These are phyloP conservation scores for Lumbricus terrestris DNA, from an alignment of 2,888 invertebrate genomes.

Conservation along the genomic window DNA sequence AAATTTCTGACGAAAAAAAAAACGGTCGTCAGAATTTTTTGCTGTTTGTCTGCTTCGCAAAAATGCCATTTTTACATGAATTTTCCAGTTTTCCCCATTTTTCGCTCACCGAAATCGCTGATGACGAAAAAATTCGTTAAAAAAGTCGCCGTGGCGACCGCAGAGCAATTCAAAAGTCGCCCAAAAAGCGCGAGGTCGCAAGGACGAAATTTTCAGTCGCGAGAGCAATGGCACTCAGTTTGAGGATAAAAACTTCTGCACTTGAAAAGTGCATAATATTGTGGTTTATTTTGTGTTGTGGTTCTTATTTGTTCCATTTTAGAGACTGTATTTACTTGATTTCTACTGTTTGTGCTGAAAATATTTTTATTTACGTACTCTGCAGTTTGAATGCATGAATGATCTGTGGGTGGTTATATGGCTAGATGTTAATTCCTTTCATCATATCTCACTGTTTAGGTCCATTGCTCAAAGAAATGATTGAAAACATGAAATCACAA, in stretches of 20 bases:
- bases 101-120: too few species aligned
- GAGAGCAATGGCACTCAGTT: not conserved
- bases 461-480: constrained; percentile 6
- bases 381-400: not conserved
- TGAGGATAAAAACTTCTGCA: not conserved
- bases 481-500: not conserved
- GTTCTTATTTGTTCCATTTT: not conserved
- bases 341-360: not conserved
- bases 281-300: not conserved
- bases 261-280: not conserved
- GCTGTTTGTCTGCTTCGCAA: too few species aligned
- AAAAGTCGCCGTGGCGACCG: too few species aligned
- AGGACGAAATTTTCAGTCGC: too few species aligned
- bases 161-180: too few species aligned
- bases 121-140: too few species aligned
- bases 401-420: not conserved
- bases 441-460: not conserved
- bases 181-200: too few species aligned
- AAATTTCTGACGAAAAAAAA: too few species aligned
- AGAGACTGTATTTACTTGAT: not conserved
- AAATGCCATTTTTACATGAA: too few species aligned
- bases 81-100: too few species aligned
- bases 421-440: not conserved
- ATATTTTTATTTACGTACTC: not conserved
- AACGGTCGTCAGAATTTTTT: too few species aligned